Evolutionary conservation across 2,113 vertebrate genomes (phyloP), one percentile per base, ranked within the genome.

Genomic region (Shinisaurus crocodilurus): DNA sequence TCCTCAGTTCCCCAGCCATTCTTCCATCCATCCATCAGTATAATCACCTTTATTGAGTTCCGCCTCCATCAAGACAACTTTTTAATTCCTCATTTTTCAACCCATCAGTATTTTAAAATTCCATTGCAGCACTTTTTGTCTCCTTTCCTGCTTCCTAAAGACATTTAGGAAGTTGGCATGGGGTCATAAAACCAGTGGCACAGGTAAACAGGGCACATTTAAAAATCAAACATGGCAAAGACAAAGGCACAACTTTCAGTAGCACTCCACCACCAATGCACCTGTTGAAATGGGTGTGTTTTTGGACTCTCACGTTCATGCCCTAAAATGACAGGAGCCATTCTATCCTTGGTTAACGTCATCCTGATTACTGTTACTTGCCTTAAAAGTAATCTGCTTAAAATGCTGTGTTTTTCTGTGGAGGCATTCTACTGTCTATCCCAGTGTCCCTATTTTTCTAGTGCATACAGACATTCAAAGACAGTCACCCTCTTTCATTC

Each of bases 101-200:
- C 85, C 88, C 90, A 82, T 63, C 43, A 34, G 48, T 63, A 63
- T 85, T 34, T 85, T 74, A n/a, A 72, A 27, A n/a, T 85, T 85
- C 43, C 57, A 3, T 32, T 69, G 45, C 63, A 63, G 67, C 27
- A 40, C n/a, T 75, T n/a, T 79, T 16, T 32, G 48, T 57, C 85
- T 82, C 74, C 80, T 90, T 88, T 76, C 34, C 48, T 57, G 83
- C 37, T 48, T 90, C 88, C 80, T 50, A 86, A 77, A 90, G 54
- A n/a, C 48, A 85, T 84, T 81, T 90, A 91, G 87, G 88, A 20
- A 94, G 76, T 82, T 91, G 89, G 90, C 79, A 82, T 18, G 57
- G 81, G 88, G 72, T 93, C 65, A 86, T n/a, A n/a, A 48, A 89
- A 85, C 82, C 80, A 86, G 88, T 88, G 82, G 34, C n/a, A 89